phyloP scores from a whole-genome alignment of 2,888 invertebrate species.

The Noctua pronuba region DNA sequence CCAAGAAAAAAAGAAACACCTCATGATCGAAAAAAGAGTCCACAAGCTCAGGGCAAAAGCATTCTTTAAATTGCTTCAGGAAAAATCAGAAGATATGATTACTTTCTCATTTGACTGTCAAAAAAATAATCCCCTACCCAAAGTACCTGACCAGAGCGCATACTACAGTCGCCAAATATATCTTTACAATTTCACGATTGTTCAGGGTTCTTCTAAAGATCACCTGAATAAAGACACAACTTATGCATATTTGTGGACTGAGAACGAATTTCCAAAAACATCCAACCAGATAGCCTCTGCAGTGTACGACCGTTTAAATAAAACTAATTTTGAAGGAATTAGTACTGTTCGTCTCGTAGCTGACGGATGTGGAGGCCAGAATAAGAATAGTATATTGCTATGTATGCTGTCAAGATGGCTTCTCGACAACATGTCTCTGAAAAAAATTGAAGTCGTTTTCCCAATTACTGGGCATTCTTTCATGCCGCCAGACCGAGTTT shows the following conservation, averaged over 20 bases:
- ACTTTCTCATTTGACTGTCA: no score
- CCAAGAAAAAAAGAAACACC: slow-evolving; percentile 10
- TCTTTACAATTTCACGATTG: no score
- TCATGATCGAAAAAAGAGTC: slow-evolving; percentile 32
- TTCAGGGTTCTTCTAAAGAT: no score
- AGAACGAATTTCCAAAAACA: no score
- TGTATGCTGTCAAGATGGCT: slow-evolving; percentile 62
- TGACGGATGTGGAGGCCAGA: slow-evolving; percentile 66
- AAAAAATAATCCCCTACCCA: no score
- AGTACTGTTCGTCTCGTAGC: slow-evolving; percentile 47
- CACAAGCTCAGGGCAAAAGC: slow-evolving; percentile 32
- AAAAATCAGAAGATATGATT: no score
- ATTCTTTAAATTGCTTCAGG: no score
- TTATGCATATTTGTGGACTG: no score
- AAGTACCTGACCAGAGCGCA: no score
- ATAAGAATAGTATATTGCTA: slow-evolving; percentile 64
- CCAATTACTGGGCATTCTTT: slow-evolving; percentile 53
- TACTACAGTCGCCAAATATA: no score
- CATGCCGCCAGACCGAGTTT: slow-evolving; percentile 29
- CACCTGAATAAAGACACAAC: slow-evolving; percentile 40
- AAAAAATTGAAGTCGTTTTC: slow-evolving; percentile 46
- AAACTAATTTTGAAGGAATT: slow-evolving; percentile 26
- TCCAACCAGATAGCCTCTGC: neutral
- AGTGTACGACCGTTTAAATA: slow-evolving; percentile 3
- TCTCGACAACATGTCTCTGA: slow-evolving; percentile 49